Evolutionary conservation across 2,797 vertebrate species (phyloP), one percentile per base, ranked within the genome.

Genomic region (Gallirallus australis): DNA sequence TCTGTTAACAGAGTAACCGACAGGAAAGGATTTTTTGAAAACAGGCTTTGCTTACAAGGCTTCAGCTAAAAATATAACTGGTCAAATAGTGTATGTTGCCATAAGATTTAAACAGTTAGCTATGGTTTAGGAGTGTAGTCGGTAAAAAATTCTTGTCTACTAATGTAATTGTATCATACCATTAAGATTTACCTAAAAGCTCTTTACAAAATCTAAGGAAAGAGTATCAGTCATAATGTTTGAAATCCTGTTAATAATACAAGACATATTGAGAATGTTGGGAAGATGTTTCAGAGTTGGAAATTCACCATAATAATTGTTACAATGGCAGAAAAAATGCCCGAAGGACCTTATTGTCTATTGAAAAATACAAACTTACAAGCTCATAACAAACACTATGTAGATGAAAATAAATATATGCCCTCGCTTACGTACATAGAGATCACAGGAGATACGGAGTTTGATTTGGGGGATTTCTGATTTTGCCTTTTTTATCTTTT

Each of bases 321-420:
- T 48, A 73, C 9, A 42, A 45, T 54, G 40, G 13, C 19, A 85
- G 16, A 42, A 82, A 92, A 63, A 78, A 61, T 28, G 7, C 1
- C 21, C 39, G 31, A 42, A 60, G 15, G 8, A 5, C 3, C 14
- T 70, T 78, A 40, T 11, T 24, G 12, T 27, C 17, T 54, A 9
- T 0, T 1, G 30, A 79, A 79, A 71, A 8, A 68, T 24, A 27
- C 5, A 65, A 39, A 42, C 12, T 28, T 72, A 9, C 8, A 45
- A 33, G 45, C 6, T 23, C 9, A 25, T 1, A 57, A 4, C 25
- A 65, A 3, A 42, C 1, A 4, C n/a, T 2, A 16, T 27, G 15
- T 35, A 48, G 70, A 65, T 14, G 5, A 53, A 31, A 35, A 35
- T 7, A 59, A 76, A 60, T 42, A 2, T 15, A 13, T 17, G 3